Conservation (phyloP, 2,797 vertebrate species). For the Tragelaphus eurycerus region DNA sequence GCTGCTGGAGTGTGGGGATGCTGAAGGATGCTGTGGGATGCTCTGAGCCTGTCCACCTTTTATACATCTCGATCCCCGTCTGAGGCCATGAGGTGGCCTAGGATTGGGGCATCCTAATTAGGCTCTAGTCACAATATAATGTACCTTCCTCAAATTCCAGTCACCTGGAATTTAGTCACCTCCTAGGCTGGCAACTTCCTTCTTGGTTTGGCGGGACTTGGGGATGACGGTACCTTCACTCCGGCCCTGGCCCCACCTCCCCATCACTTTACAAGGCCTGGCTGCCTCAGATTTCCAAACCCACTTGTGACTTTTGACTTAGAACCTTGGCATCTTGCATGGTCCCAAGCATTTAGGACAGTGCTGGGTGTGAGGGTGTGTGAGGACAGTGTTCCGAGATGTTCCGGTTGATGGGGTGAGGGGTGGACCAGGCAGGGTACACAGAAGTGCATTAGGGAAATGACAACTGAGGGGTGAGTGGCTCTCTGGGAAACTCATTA, state of each 20-base stretch:
- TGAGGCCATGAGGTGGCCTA: constrained; percentile 3
- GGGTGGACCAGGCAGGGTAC: not conserved
- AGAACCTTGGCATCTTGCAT: constrained; percentile 66
- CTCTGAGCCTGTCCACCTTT: constrained; percentile 35
- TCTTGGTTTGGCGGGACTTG: not conserved
- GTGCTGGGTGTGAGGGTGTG: not conserved
- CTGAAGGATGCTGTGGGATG: not conserved
- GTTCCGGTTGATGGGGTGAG: not conserved
- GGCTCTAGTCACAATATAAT: constrained; percentile 55
- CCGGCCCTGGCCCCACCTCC: not conserved
- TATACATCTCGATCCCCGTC: constrained; percentile 58
- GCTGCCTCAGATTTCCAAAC: constrained; percentile 67
- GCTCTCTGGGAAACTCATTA: not conserved
- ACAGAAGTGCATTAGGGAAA: not conserved
- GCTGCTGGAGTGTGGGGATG: not conserved
- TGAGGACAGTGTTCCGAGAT: not conserved
- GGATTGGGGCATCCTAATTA: constrained; percentile 61
- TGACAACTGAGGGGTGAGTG: not conserved
- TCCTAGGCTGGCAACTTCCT: not conserved
- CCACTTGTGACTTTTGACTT: constrained; percentile 60
- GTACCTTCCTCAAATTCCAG: constrained; percentile 74
- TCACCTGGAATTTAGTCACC: constrained; percentile 64
- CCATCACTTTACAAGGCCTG: constrained; percentile 28
- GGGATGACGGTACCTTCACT: constrained; percentile 11
- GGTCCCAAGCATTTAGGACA: constrained; percentile 16